Conservation (phyloP, 2,888 invertebrate species). For the Matsumyia berberina region DNA sequence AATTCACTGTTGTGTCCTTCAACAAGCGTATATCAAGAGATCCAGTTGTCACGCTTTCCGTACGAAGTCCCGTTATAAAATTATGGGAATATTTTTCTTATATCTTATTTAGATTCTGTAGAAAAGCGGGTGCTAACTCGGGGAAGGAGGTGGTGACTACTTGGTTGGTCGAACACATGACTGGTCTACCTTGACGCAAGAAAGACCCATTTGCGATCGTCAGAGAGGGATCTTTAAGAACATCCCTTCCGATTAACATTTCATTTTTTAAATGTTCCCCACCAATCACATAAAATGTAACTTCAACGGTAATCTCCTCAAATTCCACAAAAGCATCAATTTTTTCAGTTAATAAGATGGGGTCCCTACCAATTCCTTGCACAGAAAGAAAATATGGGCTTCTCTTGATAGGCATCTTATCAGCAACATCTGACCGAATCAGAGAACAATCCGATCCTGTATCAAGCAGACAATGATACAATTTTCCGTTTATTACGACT, state of each 20-base stretch:
- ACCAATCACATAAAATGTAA: constrained; percentile 23
- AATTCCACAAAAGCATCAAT: constrained; percentile 37
- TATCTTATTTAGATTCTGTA: neutral
- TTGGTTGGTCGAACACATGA: no score
- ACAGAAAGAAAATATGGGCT: constrained; percentile 3
- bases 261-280: constrained; percentile 20
- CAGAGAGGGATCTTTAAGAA: constrained; percentile 29
- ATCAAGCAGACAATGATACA: constrained; percentile 51
- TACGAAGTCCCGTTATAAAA: constrained; percentile 6
- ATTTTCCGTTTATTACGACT: constrained; percentile 50
- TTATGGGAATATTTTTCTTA: constrained; percentile 6
- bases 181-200: no score
- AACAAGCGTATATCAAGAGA: no score
- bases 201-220: no score
- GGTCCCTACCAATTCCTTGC: constrained; percentile 8
- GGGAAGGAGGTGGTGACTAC: no score
- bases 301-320: constrained; percentile 27
- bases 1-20: no score
- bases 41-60: neutral
- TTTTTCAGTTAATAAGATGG: constrained; percentile 35
- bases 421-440: neutral
- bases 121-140: no score
- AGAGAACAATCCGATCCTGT: constrained; percentile 54
- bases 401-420: neutral
- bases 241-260: constrained; percentile 28